Evolutionary conservation across 2,888 invertebrate species (phyloP), one percentile per base, ranked within the genome.

Genomic region (Melanotus villosus): DNA sequence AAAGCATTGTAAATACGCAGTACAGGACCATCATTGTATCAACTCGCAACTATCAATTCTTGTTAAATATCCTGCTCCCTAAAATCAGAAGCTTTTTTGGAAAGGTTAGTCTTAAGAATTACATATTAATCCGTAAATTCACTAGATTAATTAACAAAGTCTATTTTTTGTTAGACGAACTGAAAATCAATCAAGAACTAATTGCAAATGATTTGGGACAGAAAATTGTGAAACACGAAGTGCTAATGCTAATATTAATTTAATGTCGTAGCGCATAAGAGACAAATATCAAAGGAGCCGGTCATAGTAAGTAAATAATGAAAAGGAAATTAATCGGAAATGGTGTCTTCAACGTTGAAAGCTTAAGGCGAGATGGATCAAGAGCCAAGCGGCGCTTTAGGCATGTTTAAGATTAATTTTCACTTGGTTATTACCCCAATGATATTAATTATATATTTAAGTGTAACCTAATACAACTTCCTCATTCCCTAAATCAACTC

Each of bases 251-350:
- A 23, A 47, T 43, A 43, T 43, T 43, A 47, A 47, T 19, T 47
- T 47, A 4, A 26, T 19, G 21, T 19, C 26, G 47, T 47, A 52
- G 52, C 7, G 18, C 16, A n/a, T 32, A 32, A 18, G 52, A 18
- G 52, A 52, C 52, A 56, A 56, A 56, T 56, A 36, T 64, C 56
- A 64, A 57, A 64, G 58, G 41, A 58, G 34, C 23, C 36, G 65
- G 66, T 60, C 52, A 52, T 54, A 36, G 45, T 72, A 68, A 70
- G 73, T 73, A 76, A 75, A 76, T 76, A 75, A 73, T 72, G 71
- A 70, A 69, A 71, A 74, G 75, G 75, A 77, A 76, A 75, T 77
- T 76, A 75, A 76, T 73, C 72, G 75, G 73, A 75, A 75, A 73
- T 71, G 65, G 57, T 68, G 71, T 70, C 74, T 73, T 75, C 73